A percentile compares a stretch with the other conserved stretches of the same genome.
Evolutionary conservation across 2,797 vertebrate genomes (phyloP).

Genomic region (Anolis apletophallus): DNA sequence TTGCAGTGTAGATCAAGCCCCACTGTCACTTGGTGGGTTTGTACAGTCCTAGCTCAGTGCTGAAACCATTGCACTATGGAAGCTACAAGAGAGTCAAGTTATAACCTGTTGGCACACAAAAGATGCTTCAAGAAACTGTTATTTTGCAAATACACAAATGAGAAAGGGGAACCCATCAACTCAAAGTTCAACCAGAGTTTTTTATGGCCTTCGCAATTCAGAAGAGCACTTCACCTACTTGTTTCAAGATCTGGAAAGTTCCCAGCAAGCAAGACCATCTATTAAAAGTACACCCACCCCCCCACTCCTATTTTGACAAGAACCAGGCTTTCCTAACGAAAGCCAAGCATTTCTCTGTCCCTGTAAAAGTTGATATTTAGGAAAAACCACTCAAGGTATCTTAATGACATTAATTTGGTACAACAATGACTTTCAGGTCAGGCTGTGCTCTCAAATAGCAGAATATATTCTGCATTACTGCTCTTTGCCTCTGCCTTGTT

Average conservation of each 20-base stretch:
- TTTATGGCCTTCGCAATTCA: conserved; percentile 52
- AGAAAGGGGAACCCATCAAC: conserved; percentile 53
- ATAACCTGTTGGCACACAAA: no score
- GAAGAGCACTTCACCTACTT: conserved; percentile 52
- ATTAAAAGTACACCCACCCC: conserved; percentile 53
- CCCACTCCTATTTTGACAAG: conserved; percentile 70
- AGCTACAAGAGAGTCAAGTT: no score
- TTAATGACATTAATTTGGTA: conserved; percentile 74
- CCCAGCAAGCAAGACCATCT: conserved; percentile 64
- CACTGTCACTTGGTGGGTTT: no score
- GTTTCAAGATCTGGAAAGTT: conserved; percentile 61
- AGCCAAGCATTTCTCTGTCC: conserved; percentile 72
- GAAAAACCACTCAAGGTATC: conserved; percentile 71
- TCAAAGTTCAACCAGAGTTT: conserved; percentile 45
- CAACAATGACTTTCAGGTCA: conserved; percentile 68
- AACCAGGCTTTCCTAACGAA: conserved; percentile 76
- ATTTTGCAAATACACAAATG: conserved; percentile 45
- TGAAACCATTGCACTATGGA: no score
- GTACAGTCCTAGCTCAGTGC: no score
- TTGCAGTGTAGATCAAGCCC: no score
- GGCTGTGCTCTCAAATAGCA: conserved; percentile 61
- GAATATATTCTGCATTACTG: conserved; percentile 48
- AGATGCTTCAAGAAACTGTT: conserved; percentile 48
- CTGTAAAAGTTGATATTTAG: conserved; percentile 70
- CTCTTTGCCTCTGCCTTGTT: conserved; percentile 45